These are phyloP conservation scores for Stercorarius parasiticus DNA, from an alignment of 2,113 vertebrate genomes.

Conservation along the genomic window DNA sequence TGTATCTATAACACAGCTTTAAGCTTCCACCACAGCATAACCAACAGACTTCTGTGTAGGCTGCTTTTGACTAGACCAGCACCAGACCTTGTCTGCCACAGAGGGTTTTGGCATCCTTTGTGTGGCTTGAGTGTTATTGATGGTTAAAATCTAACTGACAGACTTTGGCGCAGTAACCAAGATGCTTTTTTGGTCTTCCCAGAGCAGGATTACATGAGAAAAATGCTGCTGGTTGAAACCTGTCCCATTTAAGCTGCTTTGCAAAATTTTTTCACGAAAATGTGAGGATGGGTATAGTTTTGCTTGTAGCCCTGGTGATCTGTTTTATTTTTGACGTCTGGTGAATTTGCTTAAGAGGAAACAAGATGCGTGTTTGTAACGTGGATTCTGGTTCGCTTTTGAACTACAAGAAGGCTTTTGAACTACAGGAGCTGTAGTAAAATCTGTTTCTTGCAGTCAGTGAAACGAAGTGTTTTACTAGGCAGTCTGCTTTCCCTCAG, in stretches of 20 bases:
- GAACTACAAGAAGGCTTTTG: background rate
- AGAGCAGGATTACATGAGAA: background rate
- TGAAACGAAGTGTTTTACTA: background rate
- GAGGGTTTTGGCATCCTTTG: background rate
- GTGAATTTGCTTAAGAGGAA: background rate
- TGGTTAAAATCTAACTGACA: background rate
- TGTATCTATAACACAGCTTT: background rate
- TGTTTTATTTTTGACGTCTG: constrained; percentile 4
- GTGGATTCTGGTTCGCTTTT: background rate
- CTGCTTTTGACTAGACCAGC: background rate
- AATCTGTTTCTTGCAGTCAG: background rate
- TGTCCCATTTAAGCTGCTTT: background rate
- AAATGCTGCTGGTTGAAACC: background rate
- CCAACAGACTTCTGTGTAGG: background rate
- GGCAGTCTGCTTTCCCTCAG: background rate
- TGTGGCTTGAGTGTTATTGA: background rate
- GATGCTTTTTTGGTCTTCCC: background rate
- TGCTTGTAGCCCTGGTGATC: background rate
- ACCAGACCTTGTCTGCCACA: background rate
- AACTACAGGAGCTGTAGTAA: background rate
- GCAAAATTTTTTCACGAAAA: background rate
- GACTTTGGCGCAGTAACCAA: background rate
- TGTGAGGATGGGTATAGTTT: background rate
- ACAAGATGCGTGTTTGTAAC: background rate
- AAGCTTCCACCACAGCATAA: background rate